phyloP scores from a whole-genome alignment of 2,113 vertebrate species.

The Calyptomena viridis region DNA sequence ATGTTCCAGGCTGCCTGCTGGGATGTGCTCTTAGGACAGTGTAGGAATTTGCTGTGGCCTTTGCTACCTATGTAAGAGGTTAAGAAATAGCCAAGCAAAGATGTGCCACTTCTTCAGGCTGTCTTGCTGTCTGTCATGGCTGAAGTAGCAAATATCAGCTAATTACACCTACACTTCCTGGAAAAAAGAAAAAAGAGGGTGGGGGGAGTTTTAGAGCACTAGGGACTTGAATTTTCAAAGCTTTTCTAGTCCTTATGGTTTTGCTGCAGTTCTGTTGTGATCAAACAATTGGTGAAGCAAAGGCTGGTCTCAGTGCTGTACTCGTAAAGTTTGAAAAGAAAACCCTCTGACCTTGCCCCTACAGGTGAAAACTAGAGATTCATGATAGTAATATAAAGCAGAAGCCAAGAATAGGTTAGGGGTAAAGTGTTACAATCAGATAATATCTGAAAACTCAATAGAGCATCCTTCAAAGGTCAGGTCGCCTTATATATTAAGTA shows the following conservation, averaged over 20 bases:
- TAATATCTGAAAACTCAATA: constrained; percentile 27
- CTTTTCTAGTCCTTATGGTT: not conserved
- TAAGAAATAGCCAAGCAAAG: not conserved
- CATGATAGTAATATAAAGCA: not conserved
- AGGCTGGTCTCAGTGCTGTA: not conserved
- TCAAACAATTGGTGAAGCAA: not conserved
- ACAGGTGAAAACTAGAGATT: not conserved
- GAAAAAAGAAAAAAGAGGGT: not conserved
- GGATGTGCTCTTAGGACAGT: not conserved
- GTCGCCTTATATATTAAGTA: not conserved
- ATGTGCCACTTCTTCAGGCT: not conserved
- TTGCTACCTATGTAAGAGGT: not conserved
- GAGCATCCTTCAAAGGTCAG: not conserved
- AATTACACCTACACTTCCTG: not conserved
- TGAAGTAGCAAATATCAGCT: not conserved
- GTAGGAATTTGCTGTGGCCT: not conserved
- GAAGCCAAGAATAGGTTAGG: not conserved
- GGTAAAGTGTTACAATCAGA: not conserved
- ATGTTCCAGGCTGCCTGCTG: not conserved
- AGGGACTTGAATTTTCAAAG: not conserved
- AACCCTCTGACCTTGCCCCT: not conserved
- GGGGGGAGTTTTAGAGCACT: not conserved
- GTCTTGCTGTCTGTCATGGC: not conserved
- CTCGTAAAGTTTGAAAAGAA: not conserved
- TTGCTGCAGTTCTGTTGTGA: not conserved